Percentiles rank a stretch among this genome's conserved stretches.
Conservation (phyloP, 2,888 invertebrate species). For the Mythimna loreyi region DNA sequence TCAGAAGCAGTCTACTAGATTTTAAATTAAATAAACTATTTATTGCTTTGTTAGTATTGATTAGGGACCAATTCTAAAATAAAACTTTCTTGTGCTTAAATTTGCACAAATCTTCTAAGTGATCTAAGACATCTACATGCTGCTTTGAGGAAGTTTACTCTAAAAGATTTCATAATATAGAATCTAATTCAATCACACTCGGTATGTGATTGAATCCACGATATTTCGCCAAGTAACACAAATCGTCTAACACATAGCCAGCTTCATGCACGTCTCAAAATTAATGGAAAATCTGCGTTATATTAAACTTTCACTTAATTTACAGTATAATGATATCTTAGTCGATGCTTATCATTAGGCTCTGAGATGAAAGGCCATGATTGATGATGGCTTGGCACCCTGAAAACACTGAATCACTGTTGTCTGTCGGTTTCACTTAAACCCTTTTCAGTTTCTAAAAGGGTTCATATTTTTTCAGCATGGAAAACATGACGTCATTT, state of each 20-base stretch:
- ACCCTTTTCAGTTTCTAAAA: slow-evolving; percentile 70
- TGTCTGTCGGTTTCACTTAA: slow-evolving; percentile 75
- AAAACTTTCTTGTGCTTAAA: too few species aligned
- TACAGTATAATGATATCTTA: slow-evolving; percentile 64
- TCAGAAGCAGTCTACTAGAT: neutral
- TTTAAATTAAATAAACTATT: neutral
- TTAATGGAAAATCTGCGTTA: slow-evolving; percentile 51
- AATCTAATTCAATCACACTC: neutral
- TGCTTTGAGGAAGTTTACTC: neutral
- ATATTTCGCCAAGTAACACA: slow-evolving; percentile 14
- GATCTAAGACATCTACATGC: too few species aligned
- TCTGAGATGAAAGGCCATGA: slow-evolving; percentile 69
- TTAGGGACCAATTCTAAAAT: too few species aligned
- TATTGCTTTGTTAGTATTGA: too few species aligned
- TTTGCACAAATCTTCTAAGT: neutral
- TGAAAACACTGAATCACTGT: slow-evolving; percentile 78
- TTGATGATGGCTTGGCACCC: slow-evolving; percentile 71
- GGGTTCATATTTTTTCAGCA: slow-evolving; percentile 66
- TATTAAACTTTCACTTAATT: slow-evolving; percentile 65
- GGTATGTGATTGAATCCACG: neutral
- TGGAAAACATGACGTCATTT: slow-evolving; percentile 59
- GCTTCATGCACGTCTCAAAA: slow-evolving; percentile 34
- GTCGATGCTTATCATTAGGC: slow-evolving; percentile 73
- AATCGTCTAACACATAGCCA: slow-evolving; percentile 25
- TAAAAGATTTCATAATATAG: neutral